phyloP scores from a whole-genome alignment of 2,797 vertebrate genomes.

The Aldrovandia affinis region DNA sequence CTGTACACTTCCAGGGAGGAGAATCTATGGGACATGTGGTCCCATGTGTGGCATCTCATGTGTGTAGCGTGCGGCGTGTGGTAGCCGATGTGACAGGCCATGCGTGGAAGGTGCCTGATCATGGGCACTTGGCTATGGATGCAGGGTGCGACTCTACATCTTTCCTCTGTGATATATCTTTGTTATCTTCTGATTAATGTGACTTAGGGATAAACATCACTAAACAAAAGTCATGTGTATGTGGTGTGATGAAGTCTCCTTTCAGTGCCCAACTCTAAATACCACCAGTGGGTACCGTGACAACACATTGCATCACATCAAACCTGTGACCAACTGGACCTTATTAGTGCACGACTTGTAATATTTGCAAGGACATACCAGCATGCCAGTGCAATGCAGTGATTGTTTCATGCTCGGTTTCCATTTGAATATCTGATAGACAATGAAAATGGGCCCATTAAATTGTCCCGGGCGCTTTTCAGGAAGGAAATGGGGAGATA shows the following conservation, averaged over 20 bases:
- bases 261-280: neutral
- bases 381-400: constrained; percentile 68
- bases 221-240: neutral
- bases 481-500: constrained; percentile 74
- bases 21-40: neutral
- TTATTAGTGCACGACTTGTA: constrained; percentile 21
- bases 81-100: neutral
- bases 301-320: too few species aligned
- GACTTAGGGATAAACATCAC: neutral
- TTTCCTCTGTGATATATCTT: neutral
- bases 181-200: neutral
- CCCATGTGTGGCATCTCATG: too few species aligned
- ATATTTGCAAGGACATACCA: constrained; percentile 38
- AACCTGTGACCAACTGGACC: constrained; percentile 13
- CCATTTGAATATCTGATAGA: constrained; percentile 80
- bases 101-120: neutral
- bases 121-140: neutral
- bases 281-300: neutral
- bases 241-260: too few species aligned
- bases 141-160: neutral
- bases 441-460: constrained; percentile 78
- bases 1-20: neutral
- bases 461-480: constrained; percentile 65
- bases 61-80: neutral
- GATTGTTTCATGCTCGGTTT: constrained; percentile 78